These are phyloP conservation scores for Melanotaenia pygmaea DNA, from an alignment of 2,797 vertebrate species.

Conservation along the genomic window DNA sequence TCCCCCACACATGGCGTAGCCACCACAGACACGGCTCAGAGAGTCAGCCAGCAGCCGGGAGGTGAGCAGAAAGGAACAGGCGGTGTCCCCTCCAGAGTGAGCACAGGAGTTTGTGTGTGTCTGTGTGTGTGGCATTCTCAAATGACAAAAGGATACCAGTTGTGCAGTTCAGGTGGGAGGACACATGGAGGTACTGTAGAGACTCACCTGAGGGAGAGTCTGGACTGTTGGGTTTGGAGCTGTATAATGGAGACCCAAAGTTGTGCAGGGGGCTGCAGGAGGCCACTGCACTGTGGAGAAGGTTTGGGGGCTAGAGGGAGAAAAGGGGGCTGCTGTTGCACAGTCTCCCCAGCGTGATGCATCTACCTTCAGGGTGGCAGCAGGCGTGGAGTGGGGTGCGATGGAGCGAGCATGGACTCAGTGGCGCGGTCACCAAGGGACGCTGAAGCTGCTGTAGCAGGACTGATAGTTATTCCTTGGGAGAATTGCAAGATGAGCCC, in stretches of 20 bases:
- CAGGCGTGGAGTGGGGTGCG: slow-evolving; percentile 87
- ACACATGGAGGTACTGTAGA: slow-evolving; percentile 58
- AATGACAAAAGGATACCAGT: slow-evolving; percentile 77
- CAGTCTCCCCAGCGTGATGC: slow-evolving; percentile 83
- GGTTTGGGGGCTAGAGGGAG: slow-evolving; percentile 67
- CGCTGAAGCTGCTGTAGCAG: slow-evolving; percentile 85
- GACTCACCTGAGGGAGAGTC: slow-evolving; percentile 78
- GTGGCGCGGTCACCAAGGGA: slow-evolving; percentile 89
- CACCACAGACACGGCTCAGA: slow-evolving; percentile 82
- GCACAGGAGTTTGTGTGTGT: slow-evolving; percentile 66
- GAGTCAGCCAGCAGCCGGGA: slow-evolving; percentile 80
- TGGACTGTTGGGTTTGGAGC: slow-evolving; percentile 67
- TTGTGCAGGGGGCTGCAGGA: slow-evolving; percentile 58
- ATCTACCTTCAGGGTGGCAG: slow-evolving; percentile 89
- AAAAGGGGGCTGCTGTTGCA: slow-evolving; percentile 77
- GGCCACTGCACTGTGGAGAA: slow-evolving; percentile 72
- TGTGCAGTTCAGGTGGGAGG: slow-evolving; percentile 70
- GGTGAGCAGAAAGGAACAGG: slow-evolving; percentile 82
- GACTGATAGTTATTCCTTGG: slow-evolving; percentile 89
- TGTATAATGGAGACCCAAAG: slow-evolving; percentile 64
- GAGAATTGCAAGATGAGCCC: slow-evolving; percentile 87
- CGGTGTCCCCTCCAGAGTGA: slow-evolving; percentile 82
- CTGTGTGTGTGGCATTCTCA: slow-evolving; percentile 73
- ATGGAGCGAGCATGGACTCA: slow-evolving; percentile 85
- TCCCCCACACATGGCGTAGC: slow-evolving; percentile 84